Evolutionary conservation across 2,888 invertebrate genomes (phyloP).

Genomic region (Nasonia oneida): DNA sequence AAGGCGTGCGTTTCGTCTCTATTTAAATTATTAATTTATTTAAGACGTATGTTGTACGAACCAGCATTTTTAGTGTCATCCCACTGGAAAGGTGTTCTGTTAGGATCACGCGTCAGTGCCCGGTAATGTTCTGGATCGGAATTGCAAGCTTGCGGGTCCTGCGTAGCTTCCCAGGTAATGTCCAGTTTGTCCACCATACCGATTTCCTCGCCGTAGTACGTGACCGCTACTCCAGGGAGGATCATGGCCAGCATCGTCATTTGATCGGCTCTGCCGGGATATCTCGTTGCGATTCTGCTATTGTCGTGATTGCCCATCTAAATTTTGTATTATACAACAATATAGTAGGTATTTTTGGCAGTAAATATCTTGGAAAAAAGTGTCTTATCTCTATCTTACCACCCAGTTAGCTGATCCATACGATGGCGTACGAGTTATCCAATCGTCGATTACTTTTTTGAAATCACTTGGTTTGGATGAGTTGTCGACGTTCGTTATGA

Average conservation of each 20-base stretch:
- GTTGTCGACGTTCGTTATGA: conserved; percentile 83
- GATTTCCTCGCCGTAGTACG: conserved; percentile 93
- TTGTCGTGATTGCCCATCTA: conserved; percentile 90
- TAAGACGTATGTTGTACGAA: neutral
- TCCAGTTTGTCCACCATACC: conserved; percentile 83
- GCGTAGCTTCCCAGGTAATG: conserved; percentile 80
- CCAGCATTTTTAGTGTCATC: conserved; percentile 82
- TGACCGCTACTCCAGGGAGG: conserved; percentile 90
- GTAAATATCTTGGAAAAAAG: neutral
- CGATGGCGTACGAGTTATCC: conserved; percentile 79
- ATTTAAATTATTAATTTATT: neutral
- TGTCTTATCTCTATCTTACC: conserved; percentile 79
- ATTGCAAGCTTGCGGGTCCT: conserved; percentile 82
- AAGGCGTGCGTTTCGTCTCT: too few species aligned
- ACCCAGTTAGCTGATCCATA: conserved; percentile 87
- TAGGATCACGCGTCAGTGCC: conserved; percentile 85
- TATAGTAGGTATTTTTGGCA: too few species aligned
- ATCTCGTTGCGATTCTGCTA: conserved; percentile 85
- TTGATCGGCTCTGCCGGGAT: conserved; percentile 86
- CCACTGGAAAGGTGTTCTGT: conserved; percentile 92
- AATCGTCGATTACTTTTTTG: conserved; percentile 83
- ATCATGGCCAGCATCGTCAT: conserved; percentile 91
- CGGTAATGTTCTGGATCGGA: conserved; percentile 83
- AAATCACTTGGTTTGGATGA: conserved; percentile 83
- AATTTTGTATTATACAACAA: neutral